Evolutionary conservation across 2,888 invertebrate genomes (phyloP).

Genomic region (Erannis defoliaria): DNA sequence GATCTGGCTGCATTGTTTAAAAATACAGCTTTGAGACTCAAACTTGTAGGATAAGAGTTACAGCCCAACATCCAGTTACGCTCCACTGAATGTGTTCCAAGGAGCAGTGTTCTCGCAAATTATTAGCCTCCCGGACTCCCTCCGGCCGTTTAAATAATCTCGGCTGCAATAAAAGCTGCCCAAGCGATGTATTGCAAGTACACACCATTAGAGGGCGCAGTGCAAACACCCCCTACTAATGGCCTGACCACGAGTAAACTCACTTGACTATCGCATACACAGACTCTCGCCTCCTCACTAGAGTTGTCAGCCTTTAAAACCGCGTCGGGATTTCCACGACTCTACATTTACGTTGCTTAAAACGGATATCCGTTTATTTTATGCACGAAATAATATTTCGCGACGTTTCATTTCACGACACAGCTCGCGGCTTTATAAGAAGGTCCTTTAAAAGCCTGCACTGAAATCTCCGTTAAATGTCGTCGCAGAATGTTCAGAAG

Average conservation of each 20-base stretch:
- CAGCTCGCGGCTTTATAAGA: constrained; percentile 18
- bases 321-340: constrained; percentile 5
- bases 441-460: constrained; percentile 22
- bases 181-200: constrained; percentile 69
- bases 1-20: constrained; percentile 26
- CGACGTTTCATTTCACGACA: constrained; percentile 20
- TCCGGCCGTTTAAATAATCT: constrained; percentile 74
- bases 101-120: constrained; percentile 57
- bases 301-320: constrained; percentile 28
- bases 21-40: constrained; percentile 31
- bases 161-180: constrained; percentile 68
- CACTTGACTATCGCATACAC: constrained; percentile 11
- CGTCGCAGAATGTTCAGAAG: constrained; percentile 15
- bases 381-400: constrained; percentile 22
- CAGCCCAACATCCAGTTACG: constrained; percentile 56
- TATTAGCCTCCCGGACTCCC: constrained; percentile 54
- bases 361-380: constrained; percentile 14
- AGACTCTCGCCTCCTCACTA: constrained; percentile 28
- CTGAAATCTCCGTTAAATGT: constrained; percentile 22
- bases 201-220: constrained; percentile 60
- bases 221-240: constrained; percentile 66
- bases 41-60: constrained; percentile 53
- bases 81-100: constrained; percentile 51
- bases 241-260: constrained; percentile 53
- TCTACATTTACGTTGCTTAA: constrained; percentile 12